Evolutionary conservation across 2,888 invertebrate species (phyloP), one percentile per base, ranked within the genome.

Genomic region (Leucophenga maculata): DNA sequence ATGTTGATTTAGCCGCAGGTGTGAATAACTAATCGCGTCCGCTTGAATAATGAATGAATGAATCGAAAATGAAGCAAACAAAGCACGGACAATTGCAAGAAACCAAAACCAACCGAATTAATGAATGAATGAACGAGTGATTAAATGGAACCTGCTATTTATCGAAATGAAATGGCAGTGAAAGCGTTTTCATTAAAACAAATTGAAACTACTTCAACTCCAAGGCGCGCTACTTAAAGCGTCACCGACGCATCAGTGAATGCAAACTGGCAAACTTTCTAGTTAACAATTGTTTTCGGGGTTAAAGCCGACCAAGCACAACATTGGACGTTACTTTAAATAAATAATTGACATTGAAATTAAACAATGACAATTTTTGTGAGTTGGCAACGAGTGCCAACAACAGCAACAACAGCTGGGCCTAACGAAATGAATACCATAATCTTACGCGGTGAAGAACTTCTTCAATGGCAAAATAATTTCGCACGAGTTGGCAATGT

Each of bases 321-420:
- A 64, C 22, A 62, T n/a, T n/a, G n/a, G n/a, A 64, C 62, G 79
- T 69, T 74, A 78, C 77, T 80, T 80, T 80, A 80, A 80, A 83
- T 80, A 80, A 80, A 80, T 80, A 80, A 80, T 83, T 83, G 80
- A 78, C 77, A 76, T 64, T 75, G 82, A 80, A 83, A 83, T 83
- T 79, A 79, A 82, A 84, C 75, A 46, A 64, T n/a, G 46, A 18
- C 48, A 18, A 16, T 64, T 20, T 39, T 11, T 1, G 39, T 39
- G 11, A 39, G 39, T 39, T 39, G 39, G 39, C 11, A 26, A 26
- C 39, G 39, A 39, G 11, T 39, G 39, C 32, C 14, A n/a, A n/a
- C n/a, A n/a, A n/a, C n/a, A n/a, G n/a, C 44, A 62, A 62, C 60
- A 62, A 62, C n/a, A 46, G 6, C 46, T 14, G 46, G 46, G 3